Conservation (phyloP, 1,140 invertebrate genomes). For the Drosophila nikananu region DNA sequence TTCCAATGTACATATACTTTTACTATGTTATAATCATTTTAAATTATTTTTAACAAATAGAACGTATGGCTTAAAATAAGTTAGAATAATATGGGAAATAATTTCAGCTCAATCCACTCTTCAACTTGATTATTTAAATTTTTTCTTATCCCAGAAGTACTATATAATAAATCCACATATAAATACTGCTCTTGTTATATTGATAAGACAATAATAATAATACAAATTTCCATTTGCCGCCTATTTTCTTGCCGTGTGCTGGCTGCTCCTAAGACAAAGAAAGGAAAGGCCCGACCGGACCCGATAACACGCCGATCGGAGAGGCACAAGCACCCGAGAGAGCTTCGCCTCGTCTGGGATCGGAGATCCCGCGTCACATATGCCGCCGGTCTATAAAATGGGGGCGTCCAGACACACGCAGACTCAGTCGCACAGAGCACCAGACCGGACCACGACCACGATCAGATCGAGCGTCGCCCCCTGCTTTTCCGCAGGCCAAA, state of each 20-base stretch:
- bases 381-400: conserved; percentile 50
- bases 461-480: conserved; percentile 36
- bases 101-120: background rate
- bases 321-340: conserved; percentile 10
- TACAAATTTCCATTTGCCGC: background rate
- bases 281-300: conserved; percentile 59
- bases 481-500: conserved; percentile 34
- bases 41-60: background rate
- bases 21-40: no score
- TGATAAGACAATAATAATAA: conserved; percentile 15
- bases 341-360: conserved; percentile 18
- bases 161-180: background rate
- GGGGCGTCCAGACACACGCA: conserved; percentile 35
- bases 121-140: background rate
- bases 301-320: conserved; percentile 32
- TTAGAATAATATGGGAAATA: background rate
- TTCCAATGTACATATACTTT: no score
- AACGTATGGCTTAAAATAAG: background rate
- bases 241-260: conserved; percentile 13
- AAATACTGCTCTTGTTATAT: background rate
- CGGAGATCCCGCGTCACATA: conserved; percentile 16
- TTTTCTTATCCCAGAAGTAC: background rate
- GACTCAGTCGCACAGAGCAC: conserved; percentile 60
- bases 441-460: conserved; percentile 37
- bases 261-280: conserved; percentile 46